These are phyloP conservation scores for Phania funesta DNA, from an alignment of 2,888 invertebrate genomes.

Conservation along the genomic window DNA sequence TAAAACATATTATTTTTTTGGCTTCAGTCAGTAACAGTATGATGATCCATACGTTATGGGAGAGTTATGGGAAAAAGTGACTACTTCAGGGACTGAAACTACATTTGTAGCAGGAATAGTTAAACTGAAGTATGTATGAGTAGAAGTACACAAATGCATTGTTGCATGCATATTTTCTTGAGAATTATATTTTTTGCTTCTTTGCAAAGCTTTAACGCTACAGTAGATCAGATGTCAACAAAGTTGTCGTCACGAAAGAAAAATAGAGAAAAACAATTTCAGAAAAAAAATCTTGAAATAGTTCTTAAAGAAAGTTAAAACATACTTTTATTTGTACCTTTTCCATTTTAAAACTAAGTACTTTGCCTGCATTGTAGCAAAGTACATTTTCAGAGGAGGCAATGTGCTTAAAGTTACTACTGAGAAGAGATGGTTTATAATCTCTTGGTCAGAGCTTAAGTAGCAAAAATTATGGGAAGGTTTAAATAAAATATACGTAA, in stretches of 20 bases:
- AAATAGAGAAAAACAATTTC: conserved; percentile 25
- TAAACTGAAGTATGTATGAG: background rate
- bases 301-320: conserved; percentile 35
- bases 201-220: conserved; percentile 49
- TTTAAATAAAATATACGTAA: too few species aligned
- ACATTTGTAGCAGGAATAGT: background rate
- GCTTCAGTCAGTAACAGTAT: conserved; percentile 32
- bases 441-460: too few species aligned
- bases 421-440: too few species aligned
- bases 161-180: conserved; percentile 54
- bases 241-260: conserved; percentile 58
- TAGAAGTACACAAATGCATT: conserved; percentile 36
- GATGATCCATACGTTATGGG: conserved; percentile 31
- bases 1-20: conserved; percentile 54
- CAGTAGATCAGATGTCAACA: conserved; percentile 66
- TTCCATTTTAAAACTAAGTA: background rate
- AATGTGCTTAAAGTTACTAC: too few species aligned
- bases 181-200: conserved; percentile 43
- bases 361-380: background rate
- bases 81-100: conserved; percentile 28
- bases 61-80: too few species aligned
- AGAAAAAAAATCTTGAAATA: conserved; percentile 7
- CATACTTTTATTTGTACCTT: background rate
- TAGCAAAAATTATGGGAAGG: too few species aligned
- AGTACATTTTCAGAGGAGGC: background rate